These are phyloP conservation scores for Addax nasomaculatus DNA, from an alignment of 2,113 vertebrate genomes.

Conservation along the genomic window DNA sequence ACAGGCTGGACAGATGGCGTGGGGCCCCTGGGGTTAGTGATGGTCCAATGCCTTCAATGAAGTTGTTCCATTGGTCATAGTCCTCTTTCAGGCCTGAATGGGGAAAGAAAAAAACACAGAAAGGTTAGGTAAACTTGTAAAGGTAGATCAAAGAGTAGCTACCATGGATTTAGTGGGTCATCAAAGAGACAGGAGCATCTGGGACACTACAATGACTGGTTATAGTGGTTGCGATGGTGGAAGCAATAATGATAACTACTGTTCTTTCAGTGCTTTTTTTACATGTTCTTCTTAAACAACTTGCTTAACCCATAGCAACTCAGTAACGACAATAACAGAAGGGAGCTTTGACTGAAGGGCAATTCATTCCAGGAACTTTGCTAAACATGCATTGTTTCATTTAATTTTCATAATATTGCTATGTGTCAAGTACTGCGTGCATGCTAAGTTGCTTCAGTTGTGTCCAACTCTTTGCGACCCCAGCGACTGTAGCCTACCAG, in stretches of 20 bases:
- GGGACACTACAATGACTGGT: neutral
- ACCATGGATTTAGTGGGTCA: neutral
- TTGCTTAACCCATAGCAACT: neutral
- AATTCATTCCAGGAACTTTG: neutral
- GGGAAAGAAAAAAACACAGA: neutral
- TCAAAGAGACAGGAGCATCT: neutral
- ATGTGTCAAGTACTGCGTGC: neutral
- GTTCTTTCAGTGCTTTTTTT: neutral
- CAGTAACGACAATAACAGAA: neutral
- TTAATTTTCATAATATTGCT: neutral
- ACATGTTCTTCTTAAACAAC: neutral
- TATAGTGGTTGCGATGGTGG: neutral
- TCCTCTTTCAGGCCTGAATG: constrained; percentile 74
- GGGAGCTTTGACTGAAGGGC: neutral
- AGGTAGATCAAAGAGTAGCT: neutral
- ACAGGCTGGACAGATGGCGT: constrained; percentile 66
- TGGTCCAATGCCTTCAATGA: constrained; percentile 76
- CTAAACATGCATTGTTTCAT: neutral
- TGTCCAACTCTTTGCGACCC: neutral
- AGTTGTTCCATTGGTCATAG: constrained; percentile 72
- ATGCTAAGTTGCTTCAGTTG: neutral
- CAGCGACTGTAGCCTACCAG: neutral
- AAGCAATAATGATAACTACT: neutral
- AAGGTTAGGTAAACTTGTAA: neutral
- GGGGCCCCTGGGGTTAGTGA: constrained; percentile 63